Conservation (phyloP, 2,113 vertebrate species). For the Etheostoma cragini region DNA sequence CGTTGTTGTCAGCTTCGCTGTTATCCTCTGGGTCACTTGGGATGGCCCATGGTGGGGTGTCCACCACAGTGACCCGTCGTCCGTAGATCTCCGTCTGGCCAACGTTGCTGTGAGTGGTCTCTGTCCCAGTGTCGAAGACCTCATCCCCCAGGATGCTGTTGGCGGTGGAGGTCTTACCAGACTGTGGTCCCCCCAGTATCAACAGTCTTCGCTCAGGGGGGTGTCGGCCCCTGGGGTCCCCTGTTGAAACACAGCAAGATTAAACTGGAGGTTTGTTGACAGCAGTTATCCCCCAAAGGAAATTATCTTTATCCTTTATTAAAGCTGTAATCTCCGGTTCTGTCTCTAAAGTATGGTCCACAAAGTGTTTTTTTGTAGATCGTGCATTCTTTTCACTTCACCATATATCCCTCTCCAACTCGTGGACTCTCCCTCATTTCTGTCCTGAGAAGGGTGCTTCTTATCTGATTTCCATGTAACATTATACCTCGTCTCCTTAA, state of each 20-base stretch:
- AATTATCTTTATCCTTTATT: not conserved
- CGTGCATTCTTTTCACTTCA: constrained; percentile 7
- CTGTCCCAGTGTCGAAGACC: constrained; percentile 70
- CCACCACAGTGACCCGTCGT: constrained; percentile 76
- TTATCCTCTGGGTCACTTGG: constrained; percentile 39
- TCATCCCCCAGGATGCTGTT: constrained; percentile 80
- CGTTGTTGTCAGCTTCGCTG: constrained; percentile 22
- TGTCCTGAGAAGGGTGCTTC: not conserved
- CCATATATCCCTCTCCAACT: not conserved
- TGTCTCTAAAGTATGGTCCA: not conserved
- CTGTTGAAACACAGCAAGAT: constrained; percentile 50
- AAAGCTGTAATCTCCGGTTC: not conserved
- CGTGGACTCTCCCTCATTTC: not conserved
- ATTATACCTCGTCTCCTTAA: not conserved
- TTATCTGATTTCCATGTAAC: constrained; percentile 3
- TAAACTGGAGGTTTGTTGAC: not conserved
- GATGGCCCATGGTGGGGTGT: constrained; percentile 73
- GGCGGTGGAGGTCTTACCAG: constrained; percentile 77
- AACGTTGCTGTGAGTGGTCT: constrained; percentile 79
- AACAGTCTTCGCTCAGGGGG: constrained; percentile 78
- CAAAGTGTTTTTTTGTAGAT: not conserved
- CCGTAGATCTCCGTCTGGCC: constrained; percentile 79
- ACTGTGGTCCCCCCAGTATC: constrained; percentile 73
- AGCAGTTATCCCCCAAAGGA: not conserved
- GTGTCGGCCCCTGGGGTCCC: constrained; percentile 69